Base-by-base conservation (phyloP, 2,797 vertebrate genomes). In the Enteromius anoplus region DNA sequence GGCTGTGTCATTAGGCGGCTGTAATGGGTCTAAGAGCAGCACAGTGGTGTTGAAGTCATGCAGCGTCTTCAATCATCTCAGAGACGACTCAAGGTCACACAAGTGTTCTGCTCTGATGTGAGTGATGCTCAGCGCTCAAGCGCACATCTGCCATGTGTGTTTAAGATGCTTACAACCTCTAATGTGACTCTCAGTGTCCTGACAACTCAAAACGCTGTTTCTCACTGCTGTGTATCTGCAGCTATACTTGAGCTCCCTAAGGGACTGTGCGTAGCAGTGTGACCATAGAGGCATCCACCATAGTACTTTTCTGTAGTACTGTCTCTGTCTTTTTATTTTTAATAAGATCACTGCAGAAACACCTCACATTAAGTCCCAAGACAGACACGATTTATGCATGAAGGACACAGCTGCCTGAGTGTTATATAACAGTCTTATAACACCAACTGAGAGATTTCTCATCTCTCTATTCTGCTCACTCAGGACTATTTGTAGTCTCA, bases 351-450 rank as follows among this genome's bases (percentile, higher is more conserved):
- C 53, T 60, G 72, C 64, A 29, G 29, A 51, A n/a, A 77, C 53
- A 9, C 37, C 58, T 53, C 58, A 70, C 32, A 76, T 49, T 47
- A 66, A 70, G 49, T 69, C 42, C 29, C 23, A 23, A 72, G 66
- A 78, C 64, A 58, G 65, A 66, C 72, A 55, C 3, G 47, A 55
- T 64, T 85, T 78, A 47, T 66, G 70, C 68, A 66, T 60, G 60
- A 69, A 55, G 40, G 51, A 76, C 58, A n/a, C 68, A 79, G 71
- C 19, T 45, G 23, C 42, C 60, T 65, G 29, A 64, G 21, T 79
- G 26, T 85, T 83, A 83, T 69, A 81, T 83, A 84, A 84, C 75
- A 37, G 26, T 69, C 29, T 69, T 40, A 64, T 42, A 45, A 75
- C 64, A 80, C 70, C 79, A 85, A 64, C 26, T 40, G 29, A 71